Conservation (phyloP, 2,797 vertebrate species). For the Borostomias antarcticus region DNA sequence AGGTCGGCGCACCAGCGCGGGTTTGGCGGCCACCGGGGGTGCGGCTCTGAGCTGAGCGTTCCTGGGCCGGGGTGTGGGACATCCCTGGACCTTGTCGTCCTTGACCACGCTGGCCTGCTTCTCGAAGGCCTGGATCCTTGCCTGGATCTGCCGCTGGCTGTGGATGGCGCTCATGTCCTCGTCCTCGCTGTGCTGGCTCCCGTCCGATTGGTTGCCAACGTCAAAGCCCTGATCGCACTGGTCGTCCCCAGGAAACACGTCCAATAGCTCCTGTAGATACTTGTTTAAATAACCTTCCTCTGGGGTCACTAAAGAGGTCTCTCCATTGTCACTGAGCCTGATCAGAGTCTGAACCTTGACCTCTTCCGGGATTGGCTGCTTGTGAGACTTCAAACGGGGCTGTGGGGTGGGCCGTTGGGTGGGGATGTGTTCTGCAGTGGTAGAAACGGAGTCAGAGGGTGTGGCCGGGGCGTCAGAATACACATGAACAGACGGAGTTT, state of each 20-base stretch:
- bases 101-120: constrained; percentile 74
- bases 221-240: constrained; percentile 22
- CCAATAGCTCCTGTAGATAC: constrained; percentile 69
- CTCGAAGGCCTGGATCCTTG: constrained; percentile 91
- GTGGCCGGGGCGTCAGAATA: constrained; percentile 45
- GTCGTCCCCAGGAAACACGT: constrained; percentile 56
- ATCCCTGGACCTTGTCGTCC: constrained; percentile 52
- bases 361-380: constrained; percentile 72
- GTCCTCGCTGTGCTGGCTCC: constrained; percentile 43
- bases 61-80: constrained; percentile 79
- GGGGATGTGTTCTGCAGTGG: constrained; percentile 48
- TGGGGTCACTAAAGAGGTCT: constrained; percentile 13
- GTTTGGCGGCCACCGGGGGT: constrained; percentile 80
- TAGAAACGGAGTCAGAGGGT: constrained; percentile 3
- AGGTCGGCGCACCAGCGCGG: constrained; percentile 76
- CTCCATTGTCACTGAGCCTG: constrained; percentile 43
- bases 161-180: constrained; percentile 79
- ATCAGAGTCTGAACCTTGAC: constrained; percentile 63
- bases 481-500: constrained; percentile 45
- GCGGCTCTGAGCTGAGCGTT: constrained; percentile 68
- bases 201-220: constrained; percentile 25
- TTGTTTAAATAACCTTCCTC: constrained; percentile 36
- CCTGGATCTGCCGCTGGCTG: constrained; percentile 82
- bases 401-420: constrained; percentile 82
- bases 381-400: constrained; percentile 84